Conservation (phyloP, 2,888 invertebrate species). For the Lasioglossum vierecki region DNA sequence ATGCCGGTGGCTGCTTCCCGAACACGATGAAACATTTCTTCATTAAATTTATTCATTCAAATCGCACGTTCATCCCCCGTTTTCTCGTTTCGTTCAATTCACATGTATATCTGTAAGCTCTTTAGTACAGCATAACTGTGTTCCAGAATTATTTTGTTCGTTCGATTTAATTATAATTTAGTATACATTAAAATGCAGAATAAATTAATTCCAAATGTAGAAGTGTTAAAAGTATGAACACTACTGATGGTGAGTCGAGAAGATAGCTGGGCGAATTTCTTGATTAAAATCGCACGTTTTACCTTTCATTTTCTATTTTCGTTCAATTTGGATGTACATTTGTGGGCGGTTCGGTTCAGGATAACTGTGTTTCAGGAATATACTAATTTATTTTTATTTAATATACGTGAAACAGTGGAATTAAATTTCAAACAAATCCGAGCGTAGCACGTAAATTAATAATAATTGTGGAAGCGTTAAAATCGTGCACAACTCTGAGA, state of each 20-base stretch:
- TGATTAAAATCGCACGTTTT: neutral
- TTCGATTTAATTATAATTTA: no score
- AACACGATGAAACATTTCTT: neutral
- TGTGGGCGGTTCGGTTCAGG: no score
- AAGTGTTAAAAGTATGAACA: no score
- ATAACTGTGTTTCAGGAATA: neutral
- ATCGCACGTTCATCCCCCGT: neutral
- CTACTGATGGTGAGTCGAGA: no score
- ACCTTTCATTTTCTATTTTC: neutral
- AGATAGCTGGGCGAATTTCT: no score
- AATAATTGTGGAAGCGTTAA: neutral
- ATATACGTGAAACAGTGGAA: neutral
- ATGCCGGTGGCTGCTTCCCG: neutral
- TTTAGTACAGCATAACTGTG: no score
- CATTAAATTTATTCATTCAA: neutral
- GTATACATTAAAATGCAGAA: no score
- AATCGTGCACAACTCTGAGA: neutral
- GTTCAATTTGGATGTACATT: neutral
- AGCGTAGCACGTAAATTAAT: neutral
- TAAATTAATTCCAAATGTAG: no score
- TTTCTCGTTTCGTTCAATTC: neutral
- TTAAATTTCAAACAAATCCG: neutral
- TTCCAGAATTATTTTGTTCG: neutral
- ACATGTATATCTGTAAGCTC: no score
- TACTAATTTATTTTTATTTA: neutral